Base-by-base conservation (phyloP, 2,888 invertebrate species). In the Suillia variegata region DNA sequence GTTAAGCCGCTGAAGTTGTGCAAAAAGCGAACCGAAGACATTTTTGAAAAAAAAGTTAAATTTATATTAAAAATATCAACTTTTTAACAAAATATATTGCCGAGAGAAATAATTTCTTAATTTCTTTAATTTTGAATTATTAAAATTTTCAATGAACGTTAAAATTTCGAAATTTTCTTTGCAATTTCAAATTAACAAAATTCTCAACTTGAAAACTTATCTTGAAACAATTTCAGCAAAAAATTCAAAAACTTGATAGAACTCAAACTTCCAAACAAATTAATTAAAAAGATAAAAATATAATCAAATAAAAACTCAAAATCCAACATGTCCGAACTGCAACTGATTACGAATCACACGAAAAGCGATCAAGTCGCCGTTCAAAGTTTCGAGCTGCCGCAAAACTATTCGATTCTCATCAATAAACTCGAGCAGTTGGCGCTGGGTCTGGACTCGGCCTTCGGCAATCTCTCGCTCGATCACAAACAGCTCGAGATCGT, bases 391-490 rank as follows among this genome's bases (percentile, higher is more conserved):
- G 71, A 69, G 48, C 68, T 79, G 57, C 73, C 79, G 8, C 75
- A 79, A 52, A 81, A 81, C 63, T 81, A 81, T 63, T 81, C 78
- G 15, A 62, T 78, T 61, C 62, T 81, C n/a, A 74, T 81, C 34
- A 80, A 76, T 47, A 79, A 80, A 64, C 67, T 81, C 48, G 80
- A 81, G 61, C 75, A 79, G 42, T 59, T 81, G 54, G 81, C 81
- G 0, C 62, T 78, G 55, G 78, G 80, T 20, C 58, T 80, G 56
- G 80, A 80, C 54, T 70, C 78, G 10, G 78, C 78, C 2, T 56
- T 80, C 53, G 73, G 70, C 26, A 80, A 78, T 60, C 66, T 79
- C 17, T 70, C 80, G 24, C 67, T 77, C 58, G 77, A 77, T 60
- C 78, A 73, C 24, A 74, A 76, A 60, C 77, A 76, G 48, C 62